These are phyloP conservation scores for Melipona quadrifasciata DNA, from an alignment of 1,140 invertebrate species.

Conservation along the genomic window DNA sequence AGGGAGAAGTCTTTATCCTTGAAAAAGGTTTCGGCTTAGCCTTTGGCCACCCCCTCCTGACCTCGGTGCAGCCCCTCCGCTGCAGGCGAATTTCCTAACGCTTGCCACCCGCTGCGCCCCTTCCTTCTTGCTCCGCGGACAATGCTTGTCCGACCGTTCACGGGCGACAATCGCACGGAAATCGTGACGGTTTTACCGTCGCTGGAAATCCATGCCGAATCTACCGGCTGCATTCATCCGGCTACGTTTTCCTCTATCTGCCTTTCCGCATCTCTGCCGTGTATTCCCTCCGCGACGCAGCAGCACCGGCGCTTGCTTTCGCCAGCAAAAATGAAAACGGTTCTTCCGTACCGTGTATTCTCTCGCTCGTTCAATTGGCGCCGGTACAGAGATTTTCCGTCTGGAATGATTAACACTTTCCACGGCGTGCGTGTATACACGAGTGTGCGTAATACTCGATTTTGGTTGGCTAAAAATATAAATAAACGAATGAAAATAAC, in stretches of 20 bases:
- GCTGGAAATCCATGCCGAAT: constrained; percentile 73
- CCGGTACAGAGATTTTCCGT: neutral
- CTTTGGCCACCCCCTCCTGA: constrained; percentile 54
- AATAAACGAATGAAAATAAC: no score
- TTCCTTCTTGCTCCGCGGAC: constrained; percentile 64
- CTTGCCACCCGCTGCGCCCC: constrained; percentile 69
- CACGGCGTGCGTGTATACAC: no score
- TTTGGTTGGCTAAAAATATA: no score
- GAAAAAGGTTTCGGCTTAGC: constrained; percentile 64
- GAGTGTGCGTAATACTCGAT: no score
- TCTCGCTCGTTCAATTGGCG: no score
- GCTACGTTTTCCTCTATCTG: constrained; percentile 54
- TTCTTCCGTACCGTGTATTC: neutral
- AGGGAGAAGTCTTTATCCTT: constrained; percentile 40
- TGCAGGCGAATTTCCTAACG: constrained; percentile 69
- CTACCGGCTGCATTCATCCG: constrained; percentile 62
- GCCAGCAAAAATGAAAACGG: neutral
- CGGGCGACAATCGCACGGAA: constrained; percentile 71
- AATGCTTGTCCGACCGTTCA: constrained; percentile 71
- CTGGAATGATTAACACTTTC: no score
- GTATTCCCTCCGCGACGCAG: no score
- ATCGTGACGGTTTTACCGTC: constrained; percentile 76
- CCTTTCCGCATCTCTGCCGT: constrained; percentile 48
- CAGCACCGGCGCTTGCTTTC: neutral
- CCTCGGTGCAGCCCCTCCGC: constrained; percentile 36